Base-by-base conservation (phyloP, 2,113 vertebrate species). In the Passer domesticus region DNA sequence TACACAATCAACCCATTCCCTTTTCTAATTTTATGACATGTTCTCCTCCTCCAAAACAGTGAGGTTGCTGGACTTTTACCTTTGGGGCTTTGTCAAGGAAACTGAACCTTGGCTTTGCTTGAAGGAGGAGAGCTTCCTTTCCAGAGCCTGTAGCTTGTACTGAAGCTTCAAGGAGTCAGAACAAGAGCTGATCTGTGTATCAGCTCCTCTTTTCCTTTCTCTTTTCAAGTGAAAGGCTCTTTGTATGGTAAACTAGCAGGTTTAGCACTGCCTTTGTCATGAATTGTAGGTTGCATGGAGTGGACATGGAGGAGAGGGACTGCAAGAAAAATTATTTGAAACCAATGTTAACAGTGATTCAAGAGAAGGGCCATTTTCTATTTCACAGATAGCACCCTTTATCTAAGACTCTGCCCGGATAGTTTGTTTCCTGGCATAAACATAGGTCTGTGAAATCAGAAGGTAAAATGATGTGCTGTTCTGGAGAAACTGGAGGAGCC, bases 251-350 rank as follows among this genome's bases (percentile, higher is more conserved):
- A 87, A 63, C 20, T 41, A 60, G 35, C 12, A 43, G 35, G 12
- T 18, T 82, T 55, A 81, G 14, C 33, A 46, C 10, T 3, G 8
- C 13, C 21, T 81, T 70, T 81, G 8, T 63, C 35, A 22, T 24
- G 13, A 15, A 6, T 35, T 73, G 43, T 30, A 86, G 31, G 8
- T 43, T 77, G 53, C 2, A 8, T 15, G 41, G 37, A 62, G 33
- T 0, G 0, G 31, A n/a, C 9, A 28, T 8, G 18, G 31, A 76
- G 10, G 27, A 22, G 6, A 79, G 13, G 9, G 11, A 11, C 24
- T 53, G 15, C 33, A 69, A 62, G n/a, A 74, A 66, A 56, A 8
- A 1, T 43, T 13, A 60, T 66, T 49, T 76, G 28, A 74, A 92
- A 67, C 14, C 24, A 53, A 39, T 25, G 55, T 37, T 55, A 44